A percentile compares a stretch with the other conserved stretches of the same genome.
These are phyloP conservation scores for Drepanosiphum platanoidis DNA, from an alignment of 2,888 invertebrate genomes.

Conservation along the genomic window DNA sequence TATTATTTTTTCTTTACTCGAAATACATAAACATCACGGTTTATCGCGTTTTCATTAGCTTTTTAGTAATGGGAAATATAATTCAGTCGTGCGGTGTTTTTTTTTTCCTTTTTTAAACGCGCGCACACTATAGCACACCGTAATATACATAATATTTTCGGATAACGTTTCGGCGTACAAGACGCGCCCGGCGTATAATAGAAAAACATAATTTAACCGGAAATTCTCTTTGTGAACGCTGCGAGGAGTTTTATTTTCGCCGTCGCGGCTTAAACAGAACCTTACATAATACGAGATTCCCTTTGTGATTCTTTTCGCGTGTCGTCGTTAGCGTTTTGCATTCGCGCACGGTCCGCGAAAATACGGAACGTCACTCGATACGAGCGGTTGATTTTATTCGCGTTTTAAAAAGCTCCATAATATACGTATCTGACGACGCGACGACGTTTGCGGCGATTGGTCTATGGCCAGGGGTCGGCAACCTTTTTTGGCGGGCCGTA, in stretches of 20 bases:
- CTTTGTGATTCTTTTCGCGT: conserved; percentile 4
- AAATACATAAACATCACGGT: too few relatives aligned
- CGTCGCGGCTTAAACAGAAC: background rate
- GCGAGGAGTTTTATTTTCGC: conserved; percentile 8
- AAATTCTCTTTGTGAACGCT: background rate
- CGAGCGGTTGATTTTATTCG: too few relatives aligned
- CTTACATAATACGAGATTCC: background rate
- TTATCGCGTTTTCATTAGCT: background rate
- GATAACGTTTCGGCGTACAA: background rate
- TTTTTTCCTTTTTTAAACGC: conserved; percentile 1
- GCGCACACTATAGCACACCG: too few relatives aligned
- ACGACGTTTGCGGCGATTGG: too few relatives aligned
- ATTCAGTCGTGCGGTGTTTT: background rate
- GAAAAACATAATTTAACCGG: background rate
- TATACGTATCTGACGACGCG: too few relatives aligned
- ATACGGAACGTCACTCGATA: too few relatives aligned
- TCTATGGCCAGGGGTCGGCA: too few relatives aligned
- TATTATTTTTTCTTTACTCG: too few relatives aligned
- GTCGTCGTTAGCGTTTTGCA: background rate
- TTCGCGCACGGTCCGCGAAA: too few relatives aligned
- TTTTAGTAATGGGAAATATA: background rate
- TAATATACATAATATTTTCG: too few relatives aligned
- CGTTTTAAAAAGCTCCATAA: too few relatives aligned
- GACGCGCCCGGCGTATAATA: background rate
- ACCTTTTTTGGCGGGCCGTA: too few relatives aligned